Conservation (phyloP, 2,888 invertebrate species). For the Acanthopleura granulata region DNA sequence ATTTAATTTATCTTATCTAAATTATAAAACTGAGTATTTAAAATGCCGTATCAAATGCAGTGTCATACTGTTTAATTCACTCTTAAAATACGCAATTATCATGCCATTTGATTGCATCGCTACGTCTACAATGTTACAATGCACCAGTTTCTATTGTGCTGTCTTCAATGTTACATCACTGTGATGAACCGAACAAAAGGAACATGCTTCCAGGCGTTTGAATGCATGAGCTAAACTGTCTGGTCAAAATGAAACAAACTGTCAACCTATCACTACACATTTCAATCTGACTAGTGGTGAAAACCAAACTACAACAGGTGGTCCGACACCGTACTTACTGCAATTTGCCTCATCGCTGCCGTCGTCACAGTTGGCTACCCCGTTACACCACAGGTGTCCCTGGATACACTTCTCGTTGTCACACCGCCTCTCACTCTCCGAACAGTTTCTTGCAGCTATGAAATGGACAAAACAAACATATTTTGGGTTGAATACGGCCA, state of each 20-base stretch:
- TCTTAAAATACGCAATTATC: too few relatives aligned
- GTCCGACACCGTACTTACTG: conserved; percentile 36
- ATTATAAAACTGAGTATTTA: too few relatives aligned
- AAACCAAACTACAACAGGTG: not conserved
- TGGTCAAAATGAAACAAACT: not conserved
- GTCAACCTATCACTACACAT: not conserved
- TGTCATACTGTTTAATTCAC: too few relatives aligned
- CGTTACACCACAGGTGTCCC: conserved; percentile 41
- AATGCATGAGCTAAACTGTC: not conserved
- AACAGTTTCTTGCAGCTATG: conserved; percentile 66
- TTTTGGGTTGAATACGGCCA: too few relatives aligned
- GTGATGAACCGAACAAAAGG: too few relatives aligned
- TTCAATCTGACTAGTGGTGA: not conserved
- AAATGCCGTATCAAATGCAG: too few relatives aligned
- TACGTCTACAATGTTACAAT: too few relatives aligned
- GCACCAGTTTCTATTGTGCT: too few relatives aligned
- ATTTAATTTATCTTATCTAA: too few relatives aligned
- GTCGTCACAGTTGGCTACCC: conserved; percentile 47
- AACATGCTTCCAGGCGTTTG: too few relatives aligned
- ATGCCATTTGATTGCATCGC: too few relatives aligned
- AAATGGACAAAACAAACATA: conserved; percentile 8
- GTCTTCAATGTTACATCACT: too few relatives aligned
- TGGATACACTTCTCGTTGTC: conserved; percentile 76
- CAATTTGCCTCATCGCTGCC: conserved; percentile 52
- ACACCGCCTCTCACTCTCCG: conserved; percentile 77